These are phyloP conservation scores for Caenorhabditis latens DNA, from an alignment of 1,140 invertebrate genomes.

Conservation along the genomic window DNA sequence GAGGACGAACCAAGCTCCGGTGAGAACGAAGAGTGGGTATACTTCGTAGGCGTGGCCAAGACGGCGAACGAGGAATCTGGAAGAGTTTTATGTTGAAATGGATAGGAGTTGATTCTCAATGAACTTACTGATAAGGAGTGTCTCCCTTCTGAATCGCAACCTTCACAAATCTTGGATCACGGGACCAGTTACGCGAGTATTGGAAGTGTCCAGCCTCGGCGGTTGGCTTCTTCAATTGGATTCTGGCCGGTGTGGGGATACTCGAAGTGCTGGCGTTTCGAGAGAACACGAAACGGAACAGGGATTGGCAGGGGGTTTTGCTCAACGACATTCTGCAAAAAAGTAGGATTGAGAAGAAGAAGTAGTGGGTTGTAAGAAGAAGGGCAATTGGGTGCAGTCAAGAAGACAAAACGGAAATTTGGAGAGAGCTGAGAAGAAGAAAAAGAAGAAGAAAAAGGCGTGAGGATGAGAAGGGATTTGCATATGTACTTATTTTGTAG, in stretches of 20 bases:
- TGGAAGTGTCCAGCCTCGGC: constrained; percentile 48
- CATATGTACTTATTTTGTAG: not conserved
- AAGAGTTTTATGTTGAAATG: not conserved
- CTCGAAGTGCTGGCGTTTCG: constrained; percentile 34
- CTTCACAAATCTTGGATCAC: constrained; percentile 52
- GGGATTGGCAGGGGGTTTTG: not conserved
- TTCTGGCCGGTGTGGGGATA: not conserved
- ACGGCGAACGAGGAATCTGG: constrained; percentile 64
- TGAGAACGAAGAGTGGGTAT: constrained; percentile 65
- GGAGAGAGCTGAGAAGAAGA: not conserved
- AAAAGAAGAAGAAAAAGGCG: not conserved
- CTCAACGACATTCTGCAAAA: constrained; percentile 43
- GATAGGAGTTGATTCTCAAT: not conserved
- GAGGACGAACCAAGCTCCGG: constrained; percentile 62
- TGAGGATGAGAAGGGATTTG: not conserved
- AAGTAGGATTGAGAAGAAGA: not conserved
- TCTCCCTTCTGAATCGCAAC: constrained; percentile 48
- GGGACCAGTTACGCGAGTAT: constrained; percentile 55
- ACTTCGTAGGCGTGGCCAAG: constrained; percentile 69
- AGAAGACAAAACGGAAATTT: constrained; percentile 43
- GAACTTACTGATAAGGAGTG: constrained; percentile 36
- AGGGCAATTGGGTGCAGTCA: not conserved
- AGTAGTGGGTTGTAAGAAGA: not conserved
- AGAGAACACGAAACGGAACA: constrained; percentile 46
- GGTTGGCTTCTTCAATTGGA: constrained; percentile 2